Base-by-base conservation (phyloP, 2,888 invertebrate species). In the Bombylius major region DNA sequence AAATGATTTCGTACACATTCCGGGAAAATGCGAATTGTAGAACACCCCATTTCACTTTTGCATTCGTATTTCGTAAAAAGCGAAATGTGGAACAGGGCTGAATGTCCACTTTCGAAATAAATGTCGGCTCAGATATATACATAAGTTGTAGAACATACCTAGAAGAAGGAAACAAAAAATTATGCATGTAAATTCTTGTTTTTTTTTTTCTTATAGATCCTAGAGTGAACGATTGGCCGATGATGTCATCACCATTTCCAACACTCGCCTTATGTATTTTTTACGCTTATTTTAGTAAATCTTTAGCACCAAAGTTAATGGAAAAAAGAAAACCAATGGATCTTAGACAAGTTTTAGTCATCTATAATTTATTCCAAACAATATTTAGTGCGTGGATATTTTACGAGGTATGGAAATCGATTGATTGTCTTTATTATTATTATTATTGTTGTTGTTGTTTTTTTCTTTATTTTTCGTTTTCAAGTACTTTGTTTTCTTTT, bases 321-420 rank as follows among this genome's bases (percentile, higher is more conserved):
- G 87, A 87, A 66, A 88, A 92, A 71, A 80, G 92, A 61, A 89
- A 92, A 76, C 89, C 95, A 48, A 85, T 89, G 76, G 83, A 91
- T 69, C 79, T 95, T 61, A 81, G 89, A 65, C 79, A 79, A 65
- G 71, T 87, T 57, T 82, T 96, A 69, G 83, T 95, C 64, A 75
- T 86, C 62, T 95, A 95, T 75, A 96, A 96, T 76, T 79, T 92
- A 62, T 79, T 86, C 68, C 95, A 95, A 80, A 93, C 94, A 39
- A 67, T 89, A 64, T 87, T 95, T 75, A 94, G 93, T 69, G 79
- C 86, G 60, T 94, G 90, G 86, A 85, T 93, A 73, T 93, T 92
- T 77, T 86, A 89, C 72, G 92, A 94, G 87, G 94, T 94, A 73
- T 77, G 77, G 72, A 55, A 51, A 50, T 34, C 12, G n/a, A n/a